Conservation (phyloP, 2,113 vertebrate species). For the Phaetusa simplex region DNA sequence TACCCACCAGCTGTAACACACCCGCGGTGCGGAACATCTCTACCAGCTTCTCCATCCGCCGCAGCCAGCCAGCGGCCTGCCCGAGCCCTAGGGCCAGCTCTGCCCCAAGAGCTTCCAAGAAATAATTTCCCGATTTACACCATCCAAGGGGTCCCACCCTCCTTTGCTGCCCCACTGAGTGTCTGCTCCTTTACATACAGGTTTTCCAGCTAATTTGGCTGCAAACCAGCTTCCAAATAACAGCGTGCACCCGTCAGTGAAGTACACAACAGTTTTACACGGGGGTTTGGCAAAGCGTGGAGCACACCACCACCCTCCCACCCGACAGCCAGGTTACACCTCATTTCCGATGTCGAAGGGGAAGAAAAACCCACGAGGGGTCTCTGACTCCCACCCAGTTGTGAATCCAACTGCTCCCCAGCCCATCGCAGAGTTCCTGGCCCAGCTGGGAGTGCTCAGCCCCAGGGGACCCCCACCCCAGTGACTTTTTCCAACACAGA, state of each 20-base stretch:
- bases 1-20: background rate
- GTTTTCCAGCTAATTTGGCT: background rate
- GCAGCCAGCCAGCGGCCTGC: background rate
- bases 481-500: background rate
- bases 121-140: background rate
- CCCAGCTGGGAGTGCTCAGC: background rate
- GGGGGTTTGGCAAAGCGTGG: accelerated
- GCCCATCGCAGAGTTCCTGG: accelerated
- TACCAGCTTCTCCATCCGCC: background rate
- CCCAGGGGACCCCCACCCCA: accelerated
- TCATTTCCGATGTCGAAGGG: accelerated
- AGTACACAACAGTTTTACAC: accelerated
- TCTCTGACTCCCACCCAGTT: too few relatives aligned
- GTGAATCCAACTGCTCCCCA: background rate
- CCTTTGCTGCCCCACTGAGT: background rate
- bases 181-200: accelerated
- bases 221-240: accelerated
- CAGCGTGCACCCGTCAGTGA: accelerated
- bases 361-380: accelerated
- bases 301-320: accelerated
- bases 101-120: background rate
- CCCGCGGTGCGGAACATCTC: background rate
- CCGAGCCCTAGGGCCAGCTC: background rate
- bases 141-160: accelerated
- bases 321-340: background rate